phyloP scores from a whole-genome alignment of 2,113 vertebrate species.

The Bambusicola thoracicus region DNA sequence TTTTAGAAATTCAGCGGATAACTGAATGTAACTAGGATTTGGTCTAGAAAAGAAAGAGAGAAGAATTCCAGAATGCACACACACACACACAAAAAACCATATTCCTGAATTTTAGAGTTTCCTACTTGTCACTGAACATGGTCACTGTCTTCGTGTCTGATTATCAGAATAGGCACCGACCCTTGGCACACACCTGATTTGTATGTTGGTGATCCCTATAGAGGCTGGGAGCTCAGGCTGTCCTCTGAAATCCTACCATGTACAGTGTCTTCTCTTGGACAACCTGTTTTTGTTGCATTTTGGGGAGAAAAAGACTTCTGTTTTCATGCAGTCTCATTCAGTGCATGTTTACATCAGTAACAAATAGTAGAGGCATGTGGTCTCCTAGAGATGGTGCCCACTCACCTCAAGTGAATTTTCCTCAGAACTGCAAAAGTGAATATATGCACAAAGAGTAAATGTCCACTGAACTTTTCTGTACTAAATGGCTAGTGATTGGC shows the following conservation, averaged over 20 bases:
- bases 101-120: background rate
- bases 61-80: background rate
- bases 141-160: background rate
- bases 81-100: too few relatives aligned
- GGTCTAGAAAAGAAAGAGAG: background rate
- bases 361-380: background rate
- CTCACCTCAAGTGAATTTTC: background rate
- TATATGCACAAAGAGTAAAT: background rate
- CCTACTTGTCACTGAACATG: background rate
- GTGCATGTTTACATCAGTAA: background rate
- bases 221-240: background rate
- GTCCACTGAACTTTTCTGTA: background rate
- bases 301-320: background rate
- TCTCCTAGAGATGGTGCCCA: background rate
- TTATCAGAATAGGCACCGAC: background rate
- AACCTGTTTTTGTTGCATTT: background rate
- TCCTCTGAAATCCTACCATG: background rate
- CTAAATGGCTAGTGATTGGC: background rate
- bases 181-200: background rate
- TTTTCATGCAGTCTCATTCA: background rate
- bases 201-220: accelerated
- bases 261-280: background rate
- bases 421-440: background rate
- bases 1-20: background rate
- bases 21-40: background rate